phyloP scores from a whole-genome alignment of 2,797 vertebrate species.

The Novumbra hubbsi region DNA sequence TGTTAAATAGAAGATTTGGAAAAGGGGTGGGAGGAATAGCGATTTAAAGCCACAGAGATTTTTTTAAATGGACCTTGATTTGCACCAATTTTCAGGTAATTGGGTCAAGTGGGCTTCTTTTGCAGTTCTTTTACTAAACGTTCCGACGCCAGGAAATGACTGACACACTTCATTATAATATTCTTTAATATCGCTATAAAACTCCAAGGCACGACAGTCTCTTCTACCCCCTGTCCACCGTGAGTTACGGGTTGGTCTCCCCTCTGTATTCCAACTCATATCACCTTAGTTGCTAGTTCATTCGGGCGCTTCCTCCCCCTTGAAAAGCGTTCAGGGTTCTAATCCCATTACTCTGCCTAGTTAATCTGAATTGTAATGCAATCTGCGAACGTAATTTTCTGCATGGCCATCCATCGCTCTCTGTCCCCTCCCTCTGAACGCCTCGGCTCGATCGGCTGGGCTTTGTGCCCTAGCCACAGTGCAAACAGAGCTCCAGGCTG shows the following conservation, averaged over 20 bases:
- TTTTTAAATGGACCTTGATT: slow-evolving; percentile 43
- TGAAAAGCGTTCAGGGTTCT: slow-evolving; percentile 57
- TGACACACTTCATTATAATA: not conserved
- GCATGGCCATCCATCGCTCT: slow-evolving; percentile 59
- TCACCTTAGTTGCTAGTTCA: slow-evolving; percentile 53
- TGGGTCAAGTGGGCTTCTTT: slow-evolving; percentile 25
- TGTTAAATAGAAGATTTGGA: slow-evolving; percentile 87
- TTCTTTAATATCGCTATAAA: not conserved
- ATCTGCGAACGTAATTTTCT: slow-evolving; percentile 73
- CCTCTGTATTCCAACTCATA: slow-evolving; percentile 30
- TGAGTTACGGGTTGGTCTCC: not conserved
- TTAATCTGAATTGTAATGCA: slow-evolving; percentile 79
- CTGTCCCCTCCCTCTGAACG: slow-evolving; percentile 46
- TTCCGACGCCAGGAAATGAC: slow-evolving; percentile 5
- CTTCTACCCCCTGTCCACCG: not conserved
- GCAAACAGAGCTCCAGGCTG: slow-evolving; percentile 44
- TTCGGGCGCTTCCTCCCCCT: slow-evolving; percentile 10
- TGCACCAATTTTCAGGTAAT: slow-evolving; percentile 40
- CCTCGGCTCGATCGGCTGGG: slow-evolving; percentile 46
- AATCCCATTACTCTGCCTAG: slow-evolving; percentile 69
- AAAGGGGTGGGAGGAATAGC: slow-evolving; percentile 68
- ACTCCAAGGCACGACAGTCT: not conserved
- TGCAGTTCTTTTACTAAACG: not conserved
- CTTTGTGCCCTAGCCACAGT: slow-evolving; percentile 53
- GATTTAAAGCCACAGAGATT: slow-evolving; percentile 68